Evolutionary conservation across 1,140 invertebrate genomes (phyloP).

Genomic region (Geopemphigus sp.): DNA sequence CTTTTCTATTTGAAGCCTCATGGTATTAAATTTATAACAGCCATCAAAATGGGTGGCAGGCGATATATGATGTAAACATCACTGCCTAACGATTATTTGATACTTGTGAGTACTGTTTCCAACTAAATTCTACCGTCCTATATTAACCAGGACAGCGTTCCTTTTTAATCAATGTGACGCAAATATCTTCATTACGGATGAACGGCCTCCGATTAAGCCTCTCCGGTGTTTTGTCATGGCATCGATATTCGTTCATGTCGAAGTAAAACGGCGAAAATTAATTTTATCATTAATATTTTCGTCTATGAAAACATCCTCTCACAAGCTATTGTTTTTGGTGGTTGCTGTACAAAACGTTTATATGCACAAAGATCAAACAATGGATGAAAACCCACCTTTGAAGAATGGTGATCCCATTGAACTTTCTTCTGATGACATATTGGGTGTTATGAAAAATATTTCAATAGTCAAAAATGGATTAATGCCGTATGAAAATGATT

Average conservation of each 20-base stretch:
- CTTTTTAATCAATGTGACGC: slow-evolving; percentile 13
- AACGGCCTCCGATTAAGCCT: slow-evolving; percentile 31
- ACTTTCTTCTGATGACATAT: slow-evolving; percentile 30
- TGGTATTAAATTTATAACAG: slow-evolving; percentile 1
- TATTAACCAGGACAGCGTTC: neutral
- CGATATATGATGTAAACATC: slow-evolving; percentile 36
- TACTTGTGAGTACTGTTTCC: neutral
- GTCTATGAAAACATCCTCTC: slow-evolving; percentile 22
- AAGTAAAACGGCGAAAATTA: slow-evolving; percentile 19
- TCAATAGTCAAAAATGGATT: slow-evolving; percentile 41
- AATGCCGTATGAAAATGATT: slow-evolving; percentile 43
- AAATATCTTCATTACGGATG: slow-evolving; percentile 36
- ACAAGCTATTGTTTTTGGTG: neutral
- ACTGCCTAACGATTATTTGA: slow-evolving; percentile 2
- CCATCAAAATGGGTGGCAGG: slow-evolving; percentile 15
- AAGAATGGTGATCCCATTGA: slow-evolving; percentile 41
- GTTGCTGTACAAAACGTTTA: slow-evolving; percentile 18
- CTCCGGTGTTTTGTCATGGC: slow-evolving; percentile 42
- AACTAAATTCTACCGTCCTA: neutral
- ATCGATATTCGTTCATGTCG: slow-evolving; percentile 23
- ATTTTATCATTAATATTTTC: slow-evolving; percentile 19
- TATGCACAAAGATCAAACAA: slow-evolving; percentile 33
- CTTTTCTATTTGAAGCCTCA: neutral
- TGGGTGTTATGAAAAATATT: slow-evolving; percentile 44
- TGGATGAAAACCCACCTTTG: slow-evolving; percentile 41